These are phyloP conservation scores for Coregonus sp. DNA, from an alignment of 2,797 vertebrate species.

Conservation along the genomic window DNA sequence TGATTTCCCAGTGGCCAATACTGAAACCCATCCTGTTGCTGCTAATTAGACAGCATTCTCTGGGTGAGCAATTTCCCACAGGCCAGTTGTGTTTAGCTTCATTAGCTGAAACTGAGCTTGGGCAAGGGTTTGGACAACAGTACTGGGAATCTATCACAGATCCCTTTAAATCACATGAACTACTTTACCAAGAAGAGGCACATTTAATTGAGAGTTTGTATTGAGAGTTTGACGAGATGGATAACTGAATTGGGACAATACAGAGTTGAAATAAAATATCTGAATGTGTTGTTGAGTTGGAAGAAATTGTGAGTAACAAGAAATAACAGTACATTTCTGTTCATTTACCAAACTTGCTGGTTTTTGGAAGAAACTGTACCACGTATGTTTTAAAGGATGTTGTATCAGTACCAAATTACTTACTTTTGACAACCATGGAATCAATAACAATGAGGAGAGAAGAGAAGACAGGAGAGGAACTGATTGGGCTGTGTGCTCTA, in stretches of 20 bases:
- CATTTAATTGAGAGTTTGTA: neutral
- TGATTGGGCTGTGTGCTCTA: no score
- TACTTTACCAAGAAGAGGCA: neutral
- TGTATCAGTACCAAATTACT: no score
- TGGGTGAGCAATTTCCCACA: neutral
- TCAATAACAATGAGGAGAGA: neutral
- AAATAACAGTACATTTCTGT: neutral
- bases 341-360: neutral
- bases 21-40: conserved; percentile 6
- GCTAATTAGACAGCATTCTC: conserved; percentile 9
- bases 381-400: no score
- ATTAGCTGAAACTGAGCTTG: conserved; percentile 6
- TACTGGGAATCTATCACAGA: neutral
- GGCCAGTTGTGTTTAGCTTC: neutral
- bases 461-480: no score
- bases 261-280: neutral
- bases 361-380: no score
- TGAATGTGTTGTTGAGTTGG: neutral
- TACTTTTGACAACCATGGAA: no score
- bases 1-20: conserved; percentile 12
- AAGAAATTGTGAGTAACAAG: neutral
- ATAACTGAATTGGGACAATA: neutral
- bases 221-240: neutral
- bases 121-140: neutral
- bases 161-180: neutral